Percentiles rank a stretch among this genome's conserved stretches.
phyloP scores from a whole-genome alignment of 1,140 invertebrate genomes.

The Drusus annulatus region DNA sequence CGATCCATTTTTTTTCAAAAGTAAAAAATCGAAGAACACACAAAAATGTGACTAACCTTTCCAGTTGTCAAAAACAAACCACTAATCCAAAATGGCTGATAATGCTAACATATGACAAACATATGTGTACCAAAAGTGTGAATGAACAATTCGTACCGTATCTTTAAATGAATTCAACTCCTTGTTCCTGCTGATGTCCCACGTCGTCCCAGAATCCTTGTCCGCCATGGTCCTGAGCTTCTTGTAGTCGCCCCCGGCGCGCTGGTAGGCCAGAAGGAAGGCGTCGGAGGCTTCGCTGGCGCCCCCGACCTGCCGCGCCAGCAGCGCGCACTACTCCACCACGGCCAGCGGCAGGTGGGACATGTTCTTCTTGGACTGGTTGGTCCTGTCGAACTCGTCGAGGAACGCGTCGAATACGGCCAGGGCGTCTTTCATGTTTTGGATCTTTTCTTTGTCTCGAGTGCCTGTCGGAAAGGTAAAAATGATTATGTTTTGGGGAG shows the following conservation, averaged over 20 bases:
- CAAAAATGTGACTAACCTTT: too few species aligned
- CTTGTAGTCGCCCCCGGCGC: slow-evolving; percentile 77
- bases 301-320: slow-evolving; percentile 29
- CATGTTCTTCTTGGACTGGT: slow-evolving; percentile 75
- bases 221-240: slow-evolving; percentile 74
- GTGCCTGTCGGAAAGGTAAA: slow-evolving; percentile 69
- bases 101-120: too few species aligned
- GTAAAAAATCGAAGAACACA: too few species aligned
- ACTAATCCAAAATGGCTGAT: too few species aligned
- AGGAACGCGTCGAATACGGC: slow-evolving; percentile 76
- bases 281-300: slow-evolving; percentile 56
- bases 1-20: too few species aligned
- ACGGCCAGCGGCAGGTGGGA: slow-evolving; percentile 71
- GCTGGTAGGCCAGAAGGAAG: slow-evolving; percentile 72
- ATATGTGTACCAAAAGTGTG: too few species aligned
- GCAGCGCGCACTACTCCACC: slow-evolving; percentile 59
- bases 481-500: too few species aligned
- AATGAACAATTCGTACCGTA: too few species aligned
- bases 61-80: too few species aligned
- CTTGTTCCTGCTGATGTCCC: slow-evolving; percentile 77
- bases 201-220: slow-evolving; percentile 71
- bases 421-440: slow-evolving; percentile 77
- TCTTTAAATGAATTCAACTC: slow-evolving; percentile 72
- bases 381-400: slow-evolving; percentile 75
- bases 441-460: slow-evolving; percentile 77